These are phyloP conservation scores for Ditylenchus weischeri DNA, from an alignment of 2,888 invertebrate genomes.

Conservation along the genomic window DNA sequence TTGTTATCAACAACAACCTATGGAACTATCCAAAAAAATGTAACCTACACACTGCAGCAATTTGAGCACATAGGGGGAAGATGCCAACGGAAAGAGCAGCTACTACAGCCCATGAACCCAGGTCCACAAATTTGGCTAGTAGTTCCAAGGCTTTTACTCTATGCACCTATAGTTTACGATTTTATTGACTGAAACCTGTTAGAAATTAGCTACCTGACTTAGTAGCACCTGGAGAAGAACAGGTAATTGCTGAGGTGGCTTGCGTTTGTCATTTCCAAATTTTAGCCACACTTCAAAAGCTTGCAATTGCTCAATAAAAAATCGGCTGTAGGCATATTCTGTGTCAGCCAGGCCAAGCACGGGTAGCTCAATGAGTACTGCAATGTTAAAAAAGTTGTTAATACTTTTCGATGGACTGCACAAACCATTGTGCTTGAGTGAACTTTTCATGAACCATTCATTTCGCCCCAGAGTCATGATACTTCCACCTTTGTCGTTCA, in stretches of 20 bases:
- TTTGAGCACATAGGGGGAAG: constrained; percentile 95
- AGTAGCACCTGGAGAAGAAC: constrained; percentile 81
- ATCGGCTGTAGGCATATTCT: constrained; percentile 71
- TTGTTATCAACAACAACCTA: too few relatives aligned
- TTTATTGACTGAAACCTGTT: background rate
- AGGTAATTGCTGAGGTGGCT: constrained; percentile 87
- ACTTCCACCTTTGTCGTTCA: constrained; percentile 13
- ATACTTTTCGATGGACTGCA: background rate
- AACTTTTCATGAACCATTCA: constrained; percentile 32
- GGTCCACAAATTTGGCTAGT: constrained; percentile 84
- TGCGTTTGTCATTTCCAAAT: constrained; percentile 70
- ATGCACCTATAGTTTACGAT: constrained; percentile 70
- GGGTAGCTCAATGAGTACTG: constrained; percentile 31
- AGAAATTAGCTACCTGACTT: constrained; percentile 41
- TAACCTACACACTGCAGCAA: constrained; percentile 72
- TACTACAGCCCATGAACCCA: constrained; percentile 87
- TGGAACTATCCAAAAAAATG: background rate
- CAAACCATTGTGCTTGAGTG: constrained; percentile 32
- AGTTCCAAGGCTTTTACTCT: constrained; percentile 88
- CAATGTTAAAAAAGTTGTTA: constrained; percentile 13
- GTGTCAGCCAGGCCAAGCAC: constrained; percentile 18
- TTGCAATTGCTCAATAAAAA: constrained; percentile 94
- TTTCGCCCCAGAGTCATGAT: constrained; percentile 24
- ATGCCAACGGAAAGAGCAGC: constrained; percentile 87
- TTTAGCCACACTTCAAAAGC: constrained; percentile 88